Percentiles rank a stretch among this genome's conserved stretches.
These are phyloP conservation scores for Atlantisia rogersi DNA, from an alignment of 2,113 vertebrate species.

Conservation along the genomic window DNA sequence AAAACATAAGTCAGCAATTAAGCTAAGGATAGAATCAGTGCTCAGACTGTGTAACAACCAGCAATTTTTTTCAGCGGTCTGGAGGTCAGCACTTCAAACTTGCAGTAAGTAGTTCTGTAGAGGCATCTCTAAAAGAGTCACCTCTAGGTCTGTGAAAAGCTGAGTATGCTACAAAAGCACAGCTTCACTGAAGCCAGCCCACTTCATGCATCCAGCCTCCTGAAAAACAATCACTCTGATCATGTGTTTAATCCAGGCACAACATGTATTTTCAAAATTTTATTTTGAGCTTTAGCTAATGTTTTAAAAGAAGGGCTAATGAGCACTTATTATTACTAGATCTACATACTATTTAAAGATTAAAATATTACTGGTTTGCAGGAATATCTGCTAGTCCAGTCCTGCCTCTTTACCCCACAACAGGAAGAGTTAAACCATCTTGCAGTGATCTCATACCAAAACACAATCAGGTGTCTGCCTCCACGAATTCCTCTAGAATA, in stretches of 20 bases:
- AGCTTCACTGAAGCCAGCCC: background rate
- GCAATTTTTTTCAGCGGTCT: background rate
- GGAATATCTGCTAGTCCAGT: background rate
- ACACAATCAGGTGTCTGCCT: background rate
- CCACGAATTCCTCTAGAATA: background rate
- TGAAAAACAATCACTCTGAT: background rate
- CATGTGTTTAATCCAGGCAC: background rate
- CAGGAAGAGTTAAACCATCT: background rate
- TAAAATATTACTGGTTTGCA: background rate
- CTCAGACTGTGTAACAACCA: background rate
- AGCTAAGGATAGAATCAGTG: background rate
- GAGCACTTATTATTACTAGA: background rate
- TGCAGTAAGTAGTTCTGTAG: background rate
- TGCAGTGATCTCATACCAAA: background rate
- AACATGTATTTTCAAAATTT: background rate
- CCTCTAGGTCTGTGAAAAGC: background rate
- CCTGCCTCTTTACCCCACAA: background rate
- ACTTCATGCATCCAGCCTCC: background rate
- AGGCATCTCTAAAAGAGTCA: background rate
- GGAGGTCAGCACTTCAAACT: background rate
- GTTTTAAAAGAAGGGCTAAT: background rate
- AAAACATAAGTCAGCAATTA: background rate
- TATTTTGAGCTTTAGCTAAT: background rate
- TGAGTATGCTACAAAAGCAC: background rate
- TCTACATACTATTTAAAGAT: background rate